phyloP scores from a whole-genome alignment of 2,888 invertebrate species.

The Parnassius orleans region DNA sequence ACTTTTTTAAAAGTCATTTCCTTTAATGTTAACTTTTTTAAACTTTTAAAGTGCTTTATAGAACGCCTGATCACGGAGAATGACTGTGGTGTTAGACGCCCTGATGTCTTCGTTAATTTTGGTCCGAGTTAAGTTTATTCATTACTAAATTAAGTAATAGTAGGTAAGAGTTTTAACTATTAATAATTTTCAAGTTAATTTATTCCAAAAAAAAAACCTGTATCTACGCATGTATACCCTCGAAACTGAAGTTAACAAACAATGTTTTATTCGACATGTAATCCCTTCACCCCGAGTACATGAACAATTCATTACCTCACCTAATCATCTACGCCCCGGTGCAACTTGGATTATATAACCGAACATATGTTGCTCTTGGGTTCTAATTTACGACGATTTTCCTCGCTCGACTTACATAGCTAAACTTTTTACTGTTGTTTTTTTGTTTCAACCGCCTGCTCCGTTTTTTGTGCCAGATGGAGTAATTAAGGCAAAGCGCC shows the following conservation, averaged over 20 bases:
- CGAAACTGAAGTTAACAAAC: neutral
- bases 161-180: too few species aligned
- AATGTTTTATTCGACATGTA: neutral
- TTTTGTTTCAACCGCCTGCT: constrained; percentile 46
- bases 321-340: constrained; percentile 35
- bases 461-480: constrained; percentile 47
- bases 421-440: constrained; percentile 37
- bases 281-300: constrained; percentile 23
- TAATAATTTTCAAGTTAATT: too few species aligned
- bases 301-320: constrained; percentile 36
- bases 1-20: too few species aligned
- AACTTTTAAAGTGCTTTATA: too few species aligned
- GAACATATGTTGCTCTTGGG: constrained; percentile 42
- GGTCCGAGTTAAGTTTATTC: too few species aligned
- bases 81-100: too few species aligned
- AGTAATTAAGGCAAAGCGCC: constrained; percentile 57
- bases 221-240: too few species aligned
- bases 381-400: constrained; percentile 66
- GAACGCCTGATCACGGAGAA: too few species aligned
- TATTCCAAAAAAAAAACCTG: too few species aligned
- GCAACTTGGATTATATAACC: constrained; percentile 18
- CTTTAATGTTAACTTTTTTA: too few species aligned
- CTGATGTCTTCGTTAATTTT: too few species aligned
- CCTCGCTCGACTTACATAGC: constrained; percentile 55
- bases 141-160: too few species aligned